Base-by-base conservation (phyloP, 2,888 invertebrate genomes). In the Gymnoscelis rufifasciata region DNA sequence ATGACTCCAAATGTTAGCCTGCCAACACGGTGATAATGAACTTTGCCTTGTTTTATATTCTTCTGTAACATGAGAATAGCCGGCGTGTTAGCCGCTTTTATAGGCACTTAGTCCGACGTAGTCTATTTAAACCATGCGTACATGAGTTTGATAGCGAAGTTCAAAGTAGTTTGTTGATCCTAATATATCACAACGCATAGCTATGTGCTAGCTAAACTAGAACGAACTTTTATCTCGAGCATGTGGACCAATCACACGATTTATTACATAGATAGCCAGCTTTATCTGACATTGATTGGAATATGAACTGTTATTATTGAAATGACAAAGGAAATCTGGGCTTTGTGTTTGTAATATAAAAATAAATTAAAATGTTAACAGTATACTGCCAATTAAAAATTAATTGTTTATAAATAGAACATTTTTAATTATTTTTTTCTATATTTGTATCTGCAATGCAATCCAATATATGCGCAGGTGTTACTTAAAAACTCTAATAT, bases 131-230 rank as follows among this genome's bases (percentile, higher is more conserved):
- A 38, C 68, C 67, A 64, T 62, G 64, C 68, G 68, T 66, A 68
- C 65, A 68, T 68, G 72, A 66, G 63, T 60, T 58, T 59, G 74
- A 76, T 74, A 75, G 65, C 66, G 66, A 72, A 75, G 73, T 76
- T 74, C 69, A 73, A 67, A 66, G 60, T 57, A 69, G 71, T 72
- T 63, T 69, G 62, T 71, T 68, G 74, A 73, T 71, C 68, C 64
- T 60, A 62, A 64, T 61, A 59, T 57, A 68, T 35, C 37, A 43
- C 8, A 13, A 10, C 24, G 24, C 37, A 30, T n/a, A 43, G 14
- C 15, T 8, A 33, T 8, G 15, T 14, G n/a, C 11, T 35, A 26
- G 23, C 30, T 26, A 39, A 7, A 14, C 24, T 13, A 26, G 7
- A 24, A 46, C 12, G 7, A 13, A 38, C 30, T 8, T 47, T 36